A percentile compares a stretch with the other conserved stretches of the same genome.
These are phyloP conservation scores for Oscarella lobularis DNA, from an alignment of 37 sponge, comb jelly and placozoan genomes.

Conservation along the genomic window DNA sequence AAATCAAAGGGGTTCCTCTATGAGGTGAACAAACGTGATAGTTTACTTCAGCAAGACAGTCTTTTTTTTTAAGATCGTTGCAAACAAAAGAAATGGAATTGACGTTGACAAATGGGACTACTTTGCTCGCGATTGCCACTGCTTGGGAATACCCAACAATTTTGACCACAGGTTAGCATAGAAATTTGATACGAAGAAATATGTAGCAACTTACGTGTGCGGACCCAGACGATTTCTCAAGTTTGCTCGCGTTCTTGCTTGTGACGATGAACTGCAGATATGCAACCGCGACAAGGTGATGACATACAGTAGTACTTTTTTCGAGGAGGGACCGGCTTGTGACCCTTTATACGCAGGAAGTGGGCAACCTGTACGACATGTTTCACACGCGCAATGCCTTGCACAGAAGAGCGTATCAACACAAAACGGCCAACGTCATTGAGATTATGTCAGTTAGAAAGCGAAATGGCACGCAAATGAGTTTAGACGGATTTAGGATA, in stretches of 20 bases:
- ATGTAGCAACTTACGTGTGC: not conserved
- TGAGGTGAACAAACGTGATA: constrained; percentile 39
- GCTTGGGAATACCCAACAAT: constrained; percentile 67
- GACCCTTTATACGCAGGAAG: constrained; percentile 42
- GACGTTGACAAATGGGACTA: constrained; percentile 99
- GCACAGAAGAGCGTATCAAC: constrained; percentile 89
- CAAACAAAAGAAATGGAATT: constrained; percentile 86
- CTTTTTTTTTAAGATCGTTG: constrained; percentile 63
- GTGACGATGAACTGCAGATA: constrained; percentile 53
- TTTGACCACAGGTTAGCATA: constrained; percentile 65
- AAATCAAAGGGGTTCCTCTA: constrained; percentile 85
- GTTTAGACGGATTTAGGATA: constrained; percentile 43
- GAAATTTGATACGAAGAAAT: not conserved
- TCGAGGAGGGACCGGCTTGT: not conserved
- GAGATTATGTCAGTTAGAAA: constrained; percentile 56
- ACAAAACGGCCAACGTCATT: constrained; percentile 61
- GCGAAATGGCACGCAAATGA: no score
- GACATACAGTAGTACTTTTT: not conserved
- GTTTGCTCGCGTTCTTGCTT: constrained; percentile 67
- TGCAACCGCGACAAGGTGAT: constrained; percentile 77
- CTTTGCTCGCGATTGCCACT: constrained; percentile 84
- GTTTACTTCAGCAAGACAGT: not conserved
- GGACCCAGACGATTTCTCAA: constrained; percentile 36
- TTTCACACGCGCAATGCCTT: constrained; percentile 71
- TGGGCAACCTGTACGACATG: constrained; percentile 86